phyloP scores from a whole-genome alignment of 1,140 invertebrate species.

The Andrena cerasifolii region DNA sequence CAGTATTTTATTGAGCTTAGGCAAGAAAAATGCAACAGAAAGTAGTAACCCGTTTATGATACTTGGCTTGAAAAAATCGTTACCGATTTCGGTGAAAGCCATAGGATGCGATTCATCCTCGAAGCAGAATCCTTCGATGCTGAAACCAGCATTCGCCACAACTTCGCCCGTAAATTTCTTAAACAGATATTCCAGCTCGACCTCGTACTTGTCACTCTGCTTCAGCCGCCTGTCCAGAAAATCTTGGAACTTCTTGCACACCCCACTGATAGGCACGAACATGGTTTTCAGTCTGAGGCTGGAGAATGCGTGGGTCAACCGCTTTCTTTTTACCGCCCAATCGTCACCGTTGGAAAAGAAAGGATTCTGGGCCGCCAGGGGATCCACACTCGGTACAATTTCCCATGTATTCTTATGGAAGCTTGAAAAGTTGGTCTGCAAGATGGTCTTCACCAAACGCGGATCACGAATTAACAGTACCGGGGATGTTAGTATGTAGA shows the following conservation, averaged over 20 bases:
- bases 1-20: not conserved
- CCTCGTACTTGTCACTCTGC: constrained; percentile 33
- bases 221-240: constrained; percentile 52
- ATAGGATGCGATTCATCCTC: constrained; percentile 11
- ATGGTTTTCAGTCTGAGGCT: constrained; percentile 58
- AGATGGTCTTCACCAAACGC: constrained; percentile 67
- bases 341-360: constrained; percentile 67
- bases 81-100: constrained; percentile 56
- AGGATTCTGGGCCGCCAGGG: constrained; percentile 67
- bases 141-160: constrained; percentile 81
- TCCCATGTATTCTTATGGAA: constrained; percentile 56
- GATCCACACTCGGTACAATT: constrained; percentile 49
- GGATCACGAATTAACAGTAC: constrained; percentile 71
- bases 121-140: constrained; percentile 72
- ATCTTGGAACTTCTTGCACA: constrained; percentile 46
- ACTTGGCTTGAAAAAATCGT: constrained; percentile 53
- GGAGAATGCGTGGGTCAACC: constrained; percentile 54
- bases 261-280: constrained; percentile 9
- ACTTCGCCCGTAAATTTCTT: constrained; percentile 81
- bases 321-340: constrained; percentile 55
- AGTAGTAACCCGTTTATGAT: not conserved
- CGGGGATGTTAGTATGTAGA: constrained; percentile 63
- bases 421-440: constrained; percentile 72
- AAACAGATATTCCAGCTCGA: constrained; percentile 73
- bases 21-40: constrained; percentile 27